These are phyloP conservation scores for Cricetomys ansorgei DNA, from an alignment of 2,113 vertebrate genomes.

Conservation along the genomic window DNA sequence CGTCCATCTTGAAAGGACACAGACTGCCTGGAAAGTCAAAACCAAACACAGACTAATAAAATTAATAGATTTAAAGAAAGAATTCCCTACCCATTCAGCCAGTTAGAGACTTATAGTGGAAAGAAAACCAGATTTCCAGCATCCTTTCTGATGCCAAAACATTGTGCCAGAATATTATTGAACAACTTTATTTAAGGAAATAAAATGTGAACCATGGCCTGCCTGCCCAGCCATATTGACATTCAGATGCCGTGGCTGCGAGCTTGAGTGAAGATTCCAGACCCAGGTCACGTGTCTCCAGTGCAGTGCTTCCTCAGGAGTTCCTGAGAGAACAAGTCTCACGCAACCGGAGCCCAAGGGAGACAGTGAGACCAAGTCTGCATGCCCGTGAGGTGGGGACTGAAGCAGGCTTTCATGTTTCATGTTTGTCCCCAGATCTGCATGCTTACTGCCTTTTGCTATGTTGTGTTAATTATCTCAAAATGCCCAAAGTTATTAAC, in stretches of 20 bases:
- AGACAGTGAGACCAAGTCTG: background rate
- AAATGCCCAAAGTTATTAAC: background rate
- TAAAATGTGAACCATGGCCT: background rate
- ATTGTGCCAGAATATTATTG: background rate
- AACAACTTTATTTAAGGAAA: conserved; percentile 20
- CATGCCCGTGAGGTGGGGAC: too few species aligned
- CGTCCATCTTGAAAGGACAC: background rate
- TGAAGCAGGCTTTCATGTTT: background rate
- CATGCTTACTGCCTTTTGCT: background rate
- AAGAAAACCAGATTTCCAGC: conserved; percentile 4
- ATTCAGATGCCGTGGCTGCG: background rate
- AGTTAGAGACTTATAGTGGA: background rate
- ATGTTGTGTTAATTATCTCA: background rate
- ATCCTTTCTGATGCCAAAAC: conserved; percentile 4
- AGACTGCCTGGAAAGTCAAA: background rate
- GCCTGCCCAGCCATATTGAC: background rate
- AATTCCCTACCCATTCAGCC: background rate
- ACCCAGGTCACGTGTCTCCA: background rate
- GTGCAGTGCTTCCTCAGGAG: background rate
- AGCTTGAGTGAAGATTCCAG: background rate
- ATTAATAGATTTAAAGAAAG: background rate
- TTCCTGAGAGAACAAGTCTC: background rate
- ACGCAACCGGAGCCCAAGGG: background rate
- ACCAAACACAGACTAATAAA: background rate
- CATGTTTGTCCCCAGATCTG: background rate